These are phyloP conservation scores for Hydrotaea cyrtoneurina DNA, from an alignment of 2,888 invertebrate genomes.

Conservation along the genomic window DNA sequence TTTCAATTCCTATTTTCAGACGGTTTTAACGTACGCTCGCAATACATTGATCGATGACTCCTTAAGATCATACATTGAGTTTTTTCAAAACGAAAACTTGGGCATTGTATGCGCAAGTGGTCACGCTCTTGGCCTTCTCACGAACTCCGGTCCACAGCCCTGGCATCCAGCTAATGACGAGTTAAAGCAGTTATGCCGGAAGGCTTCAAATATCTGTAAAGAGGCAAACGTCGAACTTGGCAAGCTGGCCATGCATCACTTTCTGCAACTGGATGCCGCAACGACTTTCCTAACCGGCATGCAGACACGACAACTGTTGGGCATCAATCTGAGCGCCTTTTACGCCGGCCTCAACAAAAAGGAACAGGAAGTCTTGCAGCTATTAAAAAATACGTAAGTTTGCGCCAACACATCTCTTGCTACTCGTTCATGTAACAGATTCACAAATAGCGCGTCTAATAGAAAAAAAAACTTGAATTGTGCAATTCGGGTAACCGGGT, in stretches of 20 bases:
- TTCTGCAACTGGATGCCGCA: slow-evolving; percentile 84
- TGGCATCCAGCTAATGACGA: slow-evolving; percentile 91
- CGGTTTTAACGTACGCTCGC: slow-evolving; percentile 85
- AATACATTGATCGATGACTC: slow-evolving; percentile 90
- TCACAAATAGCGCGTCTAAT: slow-evolving; percentile 62
- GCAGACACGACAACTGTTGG: slow-evolving; percentile 84
- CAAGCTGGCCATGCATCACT: slow-evolving; percentile 86
- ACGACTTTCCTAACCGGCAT: slow-evolving; percentile 90
- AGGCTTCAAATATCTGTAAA: slow-evolving; percentile 86
- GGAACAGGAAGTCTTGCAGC: slow-evolving; percentile 84
- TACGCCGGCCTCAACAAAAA: slow-evolving; percentile 84
- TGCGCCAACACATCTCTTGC: neutral
- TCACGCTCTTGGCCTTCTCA: slow-evolving; percentile 91
- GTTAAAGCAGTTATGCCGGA: slow-evolving; percentile 70
- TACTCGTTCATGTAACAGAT: slow-evolving; percentile 8
- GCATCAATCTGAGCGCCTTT: slow-evolving; percentile 85
- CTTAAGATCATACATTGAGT: slow-evolving; percentile 88
- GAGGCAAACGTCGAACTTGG: slow-evolving; percentile 86
- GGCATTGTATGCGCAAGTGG: slow-evolving; percentile 93
- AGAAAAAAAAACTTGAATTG: slow-evolving; percentile 69
- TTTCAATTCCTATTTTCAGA: slow-evolving; percentile 58
- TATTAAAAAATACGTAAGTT: slow-evolving; percentile 84
- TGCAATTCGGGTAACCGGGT: slow-evolving; percentile 78
- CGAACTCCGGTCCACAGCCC: slow-evolving; percentile 86
- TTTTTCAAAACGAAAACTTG: slow-evolving; percentile 82